phyloP scores from a whole-genome alignment of 1,140 invertebrate genomes.

The Drosophila kepulauana region DNA sequence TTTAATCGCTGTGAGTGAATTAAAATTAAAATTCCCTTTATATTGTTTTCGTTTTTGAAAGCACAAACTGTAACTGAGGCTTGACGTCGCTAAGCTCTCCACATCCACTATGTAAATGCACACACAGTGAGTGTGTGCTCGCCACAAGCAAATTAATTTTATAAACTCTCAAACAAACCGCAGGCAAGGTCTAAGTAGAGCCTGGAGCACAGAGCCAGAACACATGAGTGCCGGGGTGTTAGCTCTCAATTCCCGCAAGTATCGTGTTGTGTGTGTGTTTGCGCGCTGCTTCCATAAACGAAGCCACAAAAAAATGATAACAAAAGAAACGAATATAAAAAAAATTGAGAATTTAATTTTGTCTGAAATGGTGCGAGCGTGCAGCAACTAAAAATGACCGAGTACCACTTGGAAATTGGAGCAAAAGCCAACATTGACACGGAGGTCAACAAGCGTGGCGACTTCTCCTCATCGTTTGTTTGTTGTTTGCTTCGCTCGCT shows the following conservation, averaged over 20 bases:
- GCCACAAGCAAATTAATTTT: constrained; percentile 74
- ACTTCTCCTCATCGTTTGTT: constrained; percentile 21
- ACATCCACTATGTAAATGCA: constrained; percentile 18
- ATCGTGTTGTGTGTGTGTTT: not conserved
- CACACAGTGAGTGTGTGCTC: constrained; percentile 24
- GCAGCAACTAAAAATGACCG: constrained; percentile 12
- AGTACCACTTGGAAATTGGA: constrained; percentile 33
- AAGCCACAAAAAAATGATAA: constrained; percentile 35
- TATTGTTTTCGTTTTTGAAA: constrained; percentile 33
- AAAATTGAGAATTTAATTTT: constrained; percentile 63
- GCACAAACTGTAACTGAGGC: not conserved
- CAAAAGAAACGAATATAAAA: constrained; percentile 36
- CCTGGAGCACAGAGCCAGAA: too few species aligned
- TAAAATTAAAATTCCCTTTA: constrained; percentile 65
- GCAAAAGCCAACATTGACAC: constrained; percentile 10
- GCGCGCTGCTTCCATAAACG: constrained; percentile 1
- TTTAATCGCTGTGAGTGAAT: constrained; percentile 70
- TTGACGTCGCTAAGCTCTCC: constrained; percentile 15
- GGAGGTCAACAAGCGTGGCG: constrained; percentile 22
- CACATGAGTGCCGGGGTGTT: not conserved
- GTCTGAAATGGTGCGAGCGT: constrained; percentile 33
- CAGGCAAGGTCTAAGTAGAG: constrained; percentile 38
- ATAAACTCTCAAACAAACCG: constrained; percentile 67
- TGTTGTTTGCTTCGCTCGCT: not conserved
- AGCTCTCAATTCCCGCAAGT: constrained; percentile 38